These are phyloP conservation scores for Mus spretus DNA, from an alignment of 2,797 vertebrate genomes.

Conservation along the genomic window DNA sequence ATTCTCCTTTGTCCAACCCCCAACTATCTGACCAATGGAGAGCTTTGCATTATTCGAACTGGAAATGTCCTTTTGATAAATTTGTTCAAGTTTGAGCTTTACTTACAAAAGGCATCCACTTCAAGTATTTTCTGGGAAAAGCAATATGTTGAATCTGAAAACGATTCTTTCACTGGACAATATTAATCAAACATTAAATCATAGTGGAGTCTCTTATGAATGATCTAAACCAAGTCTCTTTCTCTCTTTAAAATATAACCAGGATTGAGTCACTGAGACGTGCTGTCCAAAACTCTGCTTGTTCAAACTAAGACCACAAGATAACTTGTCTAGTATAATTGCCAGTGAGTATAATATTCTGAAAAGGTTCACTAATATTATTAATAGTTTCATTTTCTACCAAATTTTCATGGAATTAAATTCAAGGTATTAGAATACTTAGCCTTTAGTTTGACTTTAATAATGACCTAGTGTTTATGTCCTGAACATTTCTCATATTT, in stretches of 20 bases:
- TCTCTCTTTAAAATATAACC: constrained; percentile 52
- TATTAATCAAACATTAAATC: constrained; percentile 73
- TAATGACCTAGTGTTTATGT: not conserved
- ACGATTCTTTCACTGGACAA: constrained; percentile 49
- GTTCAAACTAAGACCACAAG: constrained; percentile 12
- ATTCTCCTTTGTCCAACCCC: not conserved
- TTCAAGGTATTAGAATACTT: not conserved
- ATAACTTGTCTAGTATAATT: constrained; percentile 34
- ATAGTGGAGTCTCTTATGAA: constrained; percentile 46
- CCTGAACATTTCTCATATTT: not conserved
- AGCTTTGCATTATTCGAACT: constrained; percentile 71
- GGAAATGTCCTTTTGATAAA: constrained; percentile 76
- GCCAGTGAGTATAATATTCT: not conserved
- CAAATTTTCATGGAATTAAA: constrained; percentile 26
- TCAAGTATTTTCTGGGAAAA: constrained; percentile 69
- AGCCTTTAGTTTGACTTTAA: constrained; percentile 23
- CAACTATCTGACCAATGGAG: constrained; percentile 51
- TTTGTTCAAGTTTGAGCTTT: constrained; percentile 69
- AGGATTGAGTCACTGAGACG: constrained; percentile 10
- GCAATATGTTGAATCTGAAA: constrained; percentile 64
- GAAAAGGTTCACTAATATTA: not conserved
- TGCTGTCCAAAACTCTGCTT: not conserved
- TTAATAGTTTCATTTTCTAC: constrained; percentile 45
- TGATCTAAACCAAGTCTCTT: constrained; percentile 31
- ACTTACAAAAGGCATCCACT: constrained; percentile 62